Evolutionary conservation across 2,113 vertebrate species (phyloP).

Genomic region (Petrocephalus microphthalmus): DNA sequence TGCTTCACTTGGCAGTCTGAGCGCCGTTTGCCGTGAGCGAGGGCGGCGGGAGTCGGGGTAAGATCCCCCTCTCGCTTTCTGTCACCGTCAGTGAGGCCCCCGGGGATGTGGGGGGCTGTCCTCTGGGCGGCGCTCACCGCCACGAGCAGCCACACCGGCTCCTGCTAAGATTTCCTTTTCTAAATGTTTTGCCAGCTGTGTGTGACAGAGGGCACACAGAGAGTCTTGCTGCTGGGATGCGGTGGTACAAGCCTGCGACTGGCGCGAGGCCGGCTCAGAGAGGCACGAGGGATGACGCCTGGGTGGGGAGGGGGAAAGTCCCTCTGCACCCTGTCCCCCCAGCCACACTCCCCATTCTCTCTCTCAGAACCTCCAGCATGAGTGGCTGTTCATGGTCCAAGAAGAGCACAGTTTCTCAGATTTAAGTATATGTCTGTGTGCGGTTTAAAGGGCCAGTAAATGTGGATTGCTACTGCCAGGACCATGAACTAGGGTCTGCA

Average conservation of each 20-base stretch:
- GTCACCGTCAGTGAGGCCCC: neutral
- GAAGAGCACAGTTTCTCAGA: neutral
- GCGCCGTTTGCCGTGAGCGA: neutral
- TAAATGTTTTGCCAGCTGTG: neutral
- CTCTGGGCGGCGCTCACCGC: neutral
- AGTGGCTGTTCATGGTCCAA: neutral
- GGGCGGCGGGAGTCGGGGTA: neutral
- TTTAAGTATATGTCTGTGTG: neutral
- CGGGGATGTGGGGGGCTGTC: neutral
- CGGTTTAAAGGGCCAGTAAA: neutral
- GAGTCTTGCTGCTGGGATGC: neutral
- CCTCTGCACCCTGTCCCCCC: neutral
- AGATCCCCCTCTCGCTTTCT: neutral
- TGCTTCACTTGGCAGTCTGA: neutral
- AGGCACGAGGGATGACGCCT: neutral
- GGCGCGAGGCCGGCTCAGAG: neutral
- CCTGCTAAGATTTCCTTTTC: neutral
- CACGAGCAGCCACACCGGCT: neutral
- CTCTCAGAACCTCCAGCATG: neutral
- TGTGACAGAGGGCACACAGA: neutral
- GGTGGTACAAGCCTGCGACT: slow-evolving; percentile 2
- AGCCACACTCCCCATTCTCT: neutral
- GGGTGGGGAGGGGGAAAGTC: neutral
- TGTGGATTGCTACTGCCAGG: neutral
- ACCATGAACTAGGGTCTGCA: neutral